These are phyloP conservation scores for Nothoprocta perdicaria DNA, from an alignment of 2,113 vertebrate species.

Conservation along the genomic window DNA sequence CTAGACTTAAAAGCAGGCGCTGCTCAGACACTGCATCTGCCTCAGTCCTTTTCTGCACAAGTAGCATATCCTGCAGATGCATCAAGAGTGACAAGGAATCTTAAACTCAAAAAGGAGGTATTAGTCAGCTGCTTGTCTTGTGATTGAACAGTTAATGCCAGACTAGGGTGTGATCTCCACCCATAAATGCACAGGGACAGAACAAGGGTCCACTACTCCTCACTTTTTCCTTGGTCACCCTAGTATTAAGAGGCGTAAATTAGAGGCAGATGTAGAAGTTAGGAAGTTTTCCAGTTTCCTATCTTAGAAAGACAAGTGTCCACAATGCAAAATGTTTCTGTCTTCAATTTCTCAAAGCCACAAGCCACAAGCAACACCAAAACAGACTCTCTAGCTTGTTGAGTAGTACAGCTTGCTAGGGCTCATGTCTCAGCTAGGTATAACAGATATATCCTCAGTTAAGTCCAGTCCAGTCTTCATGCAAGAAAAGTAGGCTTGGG, in stretches of 20 bases:
- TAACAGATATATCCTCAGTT: conserved; percentile 23
- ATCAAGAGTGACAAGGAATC: not conserved
- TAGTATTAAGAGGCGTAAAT: conserved; percentile 65
- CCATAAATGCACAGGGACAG: not conserved
- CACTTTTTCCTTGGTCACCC: conserved; percentile 37
- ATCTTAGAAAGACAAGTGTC: conserved; percentile 52
- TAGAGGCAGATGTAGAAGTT: conserved; percentile 73
- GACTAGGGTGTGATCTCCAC: not conserved
- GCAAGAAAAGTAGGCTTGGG: not conserved
- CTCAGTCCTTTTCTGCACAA: not conserved
- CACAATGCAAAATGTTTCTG: not conserved
- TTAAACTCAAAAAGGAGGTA: not conserved
- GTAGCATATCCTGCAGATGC: not conserved
- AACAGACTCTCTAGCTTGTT: conserved; percentile 48
- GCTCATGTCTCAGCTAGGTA: conserved; percentile 28
- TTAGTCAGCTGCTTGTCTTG: not conserved
- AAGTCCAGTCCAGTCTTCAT: not conserved
- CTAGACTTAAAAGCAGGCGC: not conserved
- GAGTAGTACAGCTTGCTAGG: conserved; percentile 36
- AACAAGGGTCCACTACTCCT: conserved; percentile 44
- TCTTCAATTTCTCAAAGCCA: conserved; percentile 68
- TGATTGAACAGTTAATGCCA: not conserved
- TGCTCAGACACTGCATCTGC: not conserved
- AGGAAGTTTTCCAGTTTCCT: conserved; percentile 71
- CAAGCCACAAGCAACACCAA: conserved; percentile 35